Percentiles rank a stretch among this genome's conserved stretches.
phyloP scores from a whole-genome alignment of 2,113 vertebrate genomes.

The Osmerus eperlanus region DNA sequence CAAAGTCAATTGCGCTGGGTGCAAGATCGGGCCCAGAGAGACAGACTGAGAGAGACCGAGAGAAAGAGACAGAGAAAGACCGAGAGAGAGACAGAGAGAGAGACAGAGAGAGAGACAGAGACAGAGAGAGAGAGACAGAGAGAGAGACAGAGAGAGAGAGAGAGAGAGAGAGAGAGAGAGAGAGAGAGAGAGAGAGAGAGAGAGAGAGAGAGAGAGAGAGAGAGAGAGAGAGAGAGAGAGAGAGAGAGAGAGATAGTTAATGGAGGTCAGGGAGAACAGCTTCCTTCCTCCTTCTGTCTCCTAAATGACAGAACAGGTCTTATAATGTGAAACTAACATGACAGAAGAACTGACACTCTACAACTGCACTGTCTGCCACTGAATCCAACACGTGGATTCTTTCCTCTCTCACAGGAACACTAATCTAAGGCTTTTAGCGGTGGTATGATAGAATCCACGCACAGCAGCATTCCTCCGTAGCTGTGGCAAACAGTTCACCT shows the following conservation, averaged over 20 bases:
- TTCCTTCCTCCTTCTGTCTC: slow-evolving; percentile 2
- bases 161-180: too few relatives aligned
- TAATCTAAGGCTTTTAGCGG: slow-evolving; percentile 16
- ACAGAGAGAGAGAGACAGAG: background rate
- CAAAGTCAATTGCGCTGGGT: too few relatives aligned
- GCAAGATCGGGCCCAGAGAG: too few relatives aligned
- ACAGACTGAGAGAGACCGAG: too few relatives aligned
- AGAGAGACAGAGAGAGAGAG: too few relatives aligned
- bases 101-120: background rate
- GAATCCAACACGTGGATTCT: background rate
- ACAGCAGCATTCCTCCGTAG: background rate
- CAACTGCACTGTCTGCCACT: background rate
- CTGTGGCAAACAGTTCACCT: slow-evolving; percentile 19
- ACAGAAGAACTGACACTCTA: background rate
- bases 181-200: too few relatives aligned
- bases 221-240: too few relatives aligned
- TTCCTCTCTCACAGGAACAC: background rate
- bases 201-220: too few relatives aligned
- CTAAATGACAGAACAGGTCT: slow-evolving; percentile 1
- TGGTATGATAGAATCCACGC: background rate
- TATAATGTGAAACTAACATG: background rate
- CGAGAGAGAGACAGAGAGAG: too few relatives aligned
- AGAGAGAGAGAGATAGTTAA: background rate
- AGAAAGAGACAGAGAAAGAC: background rate
- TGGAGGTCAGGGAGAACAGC: slow-evolving; percentile 28